These are phyloP conservation scores for Oreochromis spilurus DNA, from an alignment of 2,113 vertebrate genomes.

Conservation along the genomic window DNA sequence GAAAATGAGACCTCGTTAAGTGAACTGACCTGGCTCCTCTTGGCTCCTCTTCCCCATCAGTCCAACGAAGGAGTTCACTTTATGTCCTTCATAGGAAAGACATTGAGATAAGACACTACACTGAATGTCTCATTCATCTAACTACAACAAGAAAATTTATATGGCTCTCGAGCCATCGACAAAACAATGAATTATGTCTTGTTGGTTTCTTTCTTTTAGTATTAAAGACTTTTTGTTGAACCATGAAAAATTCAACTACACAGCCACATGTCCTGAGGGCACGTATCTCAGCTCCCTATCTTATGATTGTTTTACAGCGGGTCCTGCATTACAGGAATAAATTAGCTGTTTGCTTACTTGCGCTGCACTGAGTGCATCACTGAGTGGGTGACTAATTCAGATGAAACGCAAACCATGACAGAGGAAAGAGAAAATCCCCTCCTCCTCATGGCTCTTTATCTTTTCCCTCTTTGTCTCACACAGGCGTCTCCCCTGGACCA, in stretches of 20 bases:
- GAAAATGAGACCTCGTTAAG: neutral
- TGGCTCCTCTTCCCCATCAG: conserved; percentile 97
- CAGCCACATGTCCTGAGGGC: conserved; percentile 33
- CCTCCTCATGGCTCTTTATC: conserved; percentile 23
- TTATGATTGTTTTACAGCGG: conserved; percentile 34
- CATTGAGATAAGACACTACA: neutral
- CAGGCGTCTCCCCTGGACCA: neutral
- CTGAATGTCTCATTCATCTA: neutral
- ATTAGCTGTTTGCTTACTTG: conserved; percentile 19
- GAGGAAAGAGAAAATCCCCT: conserved; percentile 18
- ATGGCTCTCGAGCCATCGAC: neutral
- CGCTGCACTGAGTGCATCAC: conserved; percentile 4
- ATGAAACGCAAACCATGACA: neutral
- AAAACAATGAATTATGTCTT: neutral
- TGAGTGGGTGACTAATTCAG: conserved; percentile 26
- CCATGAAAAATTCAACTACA: conserved; percentile 48
- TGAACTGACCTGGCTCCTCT: conserved; percentile 82
- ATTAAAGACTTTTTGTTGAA: neutral
- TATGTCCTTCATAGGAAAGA: conserved; percentile 84
- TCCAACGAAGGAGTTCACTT: conserved; percentile 95
- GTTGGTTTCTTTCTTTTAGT: neutral
- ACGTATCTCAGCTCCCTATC: conserved; percentile 4
- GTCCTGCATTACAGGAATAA: conserved; percentile 5
- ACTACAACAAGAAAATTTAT: neutral
- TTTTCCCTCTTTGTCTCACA: neutral